Conservation (phyloP, 2,113 vertebrate genomes). For the Cyphomyrus plagiostoma region DNA sequence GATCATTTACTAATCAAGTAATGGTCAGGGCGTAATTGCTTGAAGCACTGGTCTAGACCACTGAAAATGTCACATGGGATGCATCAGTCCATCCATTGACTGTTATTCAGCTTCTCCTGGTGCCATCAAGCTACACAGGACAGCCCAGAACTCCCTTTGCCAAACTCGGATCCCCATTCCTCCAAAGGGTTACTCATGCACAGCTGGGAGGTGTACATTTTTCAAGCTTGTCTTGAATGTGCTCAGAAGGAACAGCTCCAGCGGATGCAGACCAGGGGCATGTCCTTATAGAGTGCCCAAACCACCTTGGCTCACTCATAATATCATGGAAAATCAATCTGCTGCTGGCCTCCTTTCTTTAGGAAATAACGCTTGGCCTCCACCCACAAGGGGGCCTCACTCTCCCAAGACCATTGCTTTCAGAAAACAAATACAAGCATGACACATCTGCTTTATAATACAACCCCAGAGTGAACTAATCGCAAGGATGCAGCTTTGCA, state of each 20-base stretch:
- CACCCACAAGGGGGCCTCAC: slow-evolving; percentile 5
- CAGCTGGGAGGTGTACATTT: background rate
- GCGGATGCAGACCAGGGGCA: background rate
- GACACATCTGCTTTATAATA: background rate
- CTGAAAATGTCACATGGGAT: background rate
- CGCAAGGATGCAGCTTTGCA: background rate
- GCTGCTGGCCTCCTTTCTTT: too few relatives aligned
- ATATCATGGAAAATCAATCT: background rate
- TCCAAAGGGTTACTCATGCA: background rate
- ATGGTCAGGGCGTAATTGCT: background rate
- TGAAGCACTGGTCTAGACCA: background rate
- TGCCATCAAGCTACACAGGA: background rate
- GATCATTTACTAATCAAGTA: background rate
- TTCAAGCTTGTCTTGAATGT: background rate
- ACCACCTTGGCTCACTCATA: background rate
- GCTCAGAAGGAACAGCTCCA: background rate
- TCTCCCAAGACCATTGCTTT: background rate
- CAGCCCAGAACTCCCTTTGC: background rate
- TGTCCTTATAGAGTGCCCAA: background rate
- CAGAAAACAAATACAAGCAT: background rate
- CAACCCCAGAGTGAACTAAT: background rate
- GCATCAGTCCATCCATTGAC: background rate
- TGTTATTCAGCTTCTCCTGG: background rate
- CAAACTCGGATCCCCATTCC: background rate
- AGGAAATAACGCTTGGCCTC: background rate